Percentiles rank a stretch among this genome's conserved stretches.
phyloP scores from a whole-genome alignment of 2,113 vertebrate species.

The Lethenteron reissneri region DNA sequence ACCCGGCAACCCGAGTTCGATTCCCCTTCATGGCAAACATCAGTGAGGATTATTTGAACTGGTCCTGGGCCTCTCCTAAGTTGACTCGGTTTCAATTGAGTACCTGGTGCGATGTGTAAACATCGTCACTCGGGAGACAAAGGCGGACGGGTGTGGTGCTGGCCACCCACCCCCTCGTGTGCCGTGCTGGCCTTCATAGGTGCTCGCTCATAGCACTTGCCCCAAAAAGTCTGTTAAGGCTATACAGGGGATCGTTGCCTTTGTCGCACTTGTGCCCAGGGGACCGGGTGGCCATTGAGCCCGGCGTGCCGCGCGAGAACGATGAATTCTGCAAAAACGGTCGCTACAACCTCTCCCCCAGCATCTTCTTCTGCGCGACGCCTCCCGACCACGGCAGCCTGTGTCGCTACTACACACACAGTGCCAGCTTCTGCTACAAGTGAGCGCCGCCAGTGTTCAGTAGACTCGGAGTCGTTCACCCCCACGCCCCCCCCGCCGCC shows the following conservation, averaged over 20 bases:
- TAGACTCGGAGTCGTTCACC: no score
- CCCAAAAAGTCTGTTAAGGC: not conserved
- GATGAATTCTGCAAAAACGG: conserved; percentile 72
- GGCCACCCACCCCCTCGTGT: no score
- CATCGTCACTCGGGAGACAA: no score
- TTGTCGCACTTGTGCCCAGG: conserved; percentile 24
- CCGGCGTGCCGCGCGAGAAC: conserved; percentile 44
- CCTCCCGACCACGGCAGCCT: conserved; percentile 73
- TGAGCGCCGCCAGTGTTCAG: conserved; percentile 20
- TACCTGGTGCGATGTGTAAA: no score
- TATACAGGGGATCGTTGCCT: not conserved
- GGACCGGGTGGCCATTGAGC: conserved; percentile 74
- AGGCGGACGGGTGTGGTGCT: no score
- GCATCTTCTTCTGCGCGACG: conserved; percentile 74
- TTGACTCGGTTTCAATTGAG: no score
- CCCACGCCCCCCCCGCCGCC: no score
- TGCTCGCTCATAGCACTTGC: not conserved
- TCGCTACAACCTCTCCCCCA: conserved; percentile 63
- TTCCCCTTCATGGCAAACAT: no score
- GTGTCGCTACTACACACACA: conserved; percentile 65
- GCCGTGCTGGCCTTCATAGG: not conserved
- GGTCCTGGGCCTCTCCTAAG: no score
- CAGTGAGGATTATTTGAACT: no score
- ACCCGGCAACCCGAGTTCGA: no score
- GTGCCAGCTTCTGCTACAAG: conserved; percentile 81